Base-by-base conservation (phyloP, 2,888 invertebrate genomes). In the Cryptocephalus moraei region DNA sequence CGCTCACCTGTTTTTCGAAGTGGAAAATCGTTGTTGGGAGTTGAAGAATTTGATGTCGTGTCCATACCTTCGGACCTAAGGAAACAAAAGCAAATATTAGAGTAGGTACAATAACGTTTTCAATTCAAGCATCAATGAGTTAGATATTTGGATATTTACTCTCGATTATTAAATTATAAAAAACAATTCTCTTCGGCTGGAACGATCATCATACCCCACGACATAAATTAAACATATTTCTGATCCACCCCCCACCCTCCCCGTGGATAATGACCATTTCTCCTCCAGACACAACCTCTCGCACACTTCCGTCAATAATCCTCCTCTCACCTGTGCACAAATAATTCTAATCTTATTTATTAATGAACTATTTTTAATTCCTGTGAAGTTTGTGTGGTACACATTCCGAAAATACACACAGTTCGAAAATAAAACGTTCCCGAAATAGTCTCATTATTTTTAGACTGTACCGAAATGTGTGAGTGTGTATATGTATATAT, bases 1-100 rank as follows among this genome's bases (percentile, higher is more conserved):
- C 36, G 63, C 76, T 71, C 73, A 95, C 94, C 94, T 76, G 94
- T 94, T 79, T 95, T 95, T 62, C 94, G 73, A 40, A 95, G 79
- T 44, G 94, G 94, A 73, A 91, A 94, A 77, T 94, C 94, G 62
- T 70, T 71, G 64, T 65, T 68, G 48, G 65, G 60, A 56, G 62
- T 56, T 51, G 59, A 57, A 41, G 83, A 81, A 53, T 82, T 81
- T 57, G 81, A 75, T 55, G 74, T 75, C 46, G 67, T 71, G 49
- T 71, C 70, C 70, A 71, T 71, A 49, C 64, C 74, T 66, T 67
- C 75, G 61, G 60, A 75, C 70, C 70, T 71, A 56, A 39, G 64
- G 65, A 43, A 50, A 57, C 53, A 53, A 45, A 47, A 42, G 42
- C 48, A 6, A 6, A 22, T 6, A 22, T 22, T 22, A 22, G 6